Conservation (phyloP, 1,140 invertebrate species). For the Saccostrea cuccullata region DNA sequence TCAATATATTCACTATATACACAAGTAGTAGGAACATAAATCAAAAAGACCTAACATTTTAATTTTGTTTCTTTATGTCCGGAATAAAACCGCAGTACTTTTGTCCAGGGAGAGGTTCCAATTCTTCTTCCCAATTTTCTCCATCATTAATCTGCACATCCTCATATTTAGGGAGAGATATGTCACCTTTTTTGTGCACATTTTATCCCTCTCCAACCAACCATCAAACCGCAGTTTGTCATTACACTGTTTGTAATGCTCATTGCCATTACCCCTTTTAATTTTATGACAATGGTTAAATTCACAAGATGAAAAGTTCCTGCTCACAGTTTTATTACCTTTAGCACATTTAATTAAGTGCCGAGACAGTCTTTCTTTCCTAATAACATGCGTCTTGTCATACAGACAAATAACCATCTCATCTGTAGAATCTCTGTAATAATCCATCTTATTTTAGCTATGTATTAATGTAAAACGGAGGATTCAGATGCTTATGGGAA, state of each 20-base stretch:
- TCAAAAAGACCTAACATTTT: neutral
- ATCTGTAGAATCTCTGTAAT: constrained; percentile 13
- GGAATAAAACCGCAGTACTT: neutral
- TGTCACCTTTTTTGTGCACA: no score
- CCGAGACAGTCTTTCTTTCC: constrained; percentile 9
- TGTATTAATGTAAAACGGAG: constrained; percentile 13
- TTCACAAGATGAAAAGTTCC: no score
- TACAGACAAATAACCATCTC: neutral
- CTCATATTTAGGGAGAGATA: no score
- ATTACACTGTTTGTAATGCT: no score
- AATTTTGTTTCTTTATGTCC: neutral
- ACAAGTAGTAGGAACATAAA: neutral
- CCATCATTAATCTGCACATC: no score
- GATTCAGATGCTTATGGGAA: neutral
- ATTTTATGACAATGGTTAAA: no score
- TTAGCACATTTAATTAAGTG: constrained; percentile 14
- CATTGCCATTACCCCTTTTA: no score
- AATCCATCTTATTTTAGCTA: constrained; percentile 7
- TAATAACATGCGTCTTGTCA: neutral
- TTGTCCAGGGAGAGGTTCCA: neutral
- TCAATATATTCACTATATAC: no score
- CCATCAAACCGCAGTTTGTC: no score
- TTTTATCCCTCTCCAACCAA: no score
- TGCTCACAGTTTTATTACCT: neutral
- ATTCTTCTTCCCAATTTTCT: neutral